These are phyloP conservation scores for Yponomeuta cagnagella DNA, from an alignment of 2,888 invertebrate species.

Conservation along the genomic window DNA sequence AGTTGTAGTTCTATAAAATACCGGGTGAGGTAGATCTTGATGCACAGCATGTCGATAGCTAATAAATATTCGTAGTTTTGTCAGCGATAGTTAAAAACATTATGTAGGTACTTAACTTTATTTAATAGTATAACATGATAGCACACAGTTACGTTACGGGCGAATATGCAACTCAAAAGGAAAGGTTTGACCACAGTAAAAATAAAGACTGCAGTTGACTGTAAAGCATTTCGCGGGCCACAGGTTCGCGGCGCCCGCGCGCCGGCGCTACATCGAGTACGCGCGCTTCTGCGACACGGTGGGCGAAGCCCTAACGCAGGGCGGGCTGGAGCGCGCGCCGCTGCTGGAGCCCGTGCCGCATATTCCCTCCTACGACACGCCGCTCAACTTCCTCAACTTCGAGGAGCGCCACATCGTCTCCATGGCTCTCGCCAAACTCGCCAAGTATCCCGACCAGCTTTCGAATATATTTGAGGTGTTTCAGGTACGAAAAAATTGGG, in stretches of 20 bases:
- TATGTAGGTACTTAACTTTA: too few species aligned
- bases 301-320: conserved; percentile 82
- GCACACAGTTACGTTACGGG: too few species aligned
- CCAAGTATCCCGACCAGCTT: conserved; percentile 78
- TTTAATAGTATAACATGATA: too few species aligned
- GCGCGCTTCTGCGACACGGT: conserved; percentile 79
- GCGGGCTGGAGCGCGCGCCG: conserved; percentile 80
- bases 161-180: too few species aligned
- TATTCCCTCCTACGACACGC: conserved; percentile 79
- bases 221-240: too few species aligned
- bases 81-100: too few species aligned
- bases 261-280: conserved; percentile 79
- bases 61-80: too few species aligned
- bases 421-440: conserved; percentile 80
- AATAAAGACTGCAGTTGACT: too few species aligned
- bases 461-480: conserved; percentile 83
- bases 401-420: conserved; percentile 81
- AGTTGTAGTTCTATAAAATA: too few species aligned
- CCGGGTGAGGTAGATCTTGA: too few species aligned
- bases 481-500: conserved; percentile 50
- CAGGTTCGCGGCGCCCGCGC: conserved; percentile 79
- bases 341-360: conserved; percentile 81
- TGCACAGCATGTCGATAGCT: too few species aligned
- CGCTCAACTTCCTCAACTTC: conserved; percentile 80
- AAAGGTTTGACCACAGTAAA: too few species aligned